Percentiles rank a stretch among this genome's conserved stretches.
These are phyloP conservation scores for Pseudorhiza aurosa DNA, from an alignment of 30 jellyfish, hydroid and myxozoan genomes.

Conservation along the genomic window DNA sequence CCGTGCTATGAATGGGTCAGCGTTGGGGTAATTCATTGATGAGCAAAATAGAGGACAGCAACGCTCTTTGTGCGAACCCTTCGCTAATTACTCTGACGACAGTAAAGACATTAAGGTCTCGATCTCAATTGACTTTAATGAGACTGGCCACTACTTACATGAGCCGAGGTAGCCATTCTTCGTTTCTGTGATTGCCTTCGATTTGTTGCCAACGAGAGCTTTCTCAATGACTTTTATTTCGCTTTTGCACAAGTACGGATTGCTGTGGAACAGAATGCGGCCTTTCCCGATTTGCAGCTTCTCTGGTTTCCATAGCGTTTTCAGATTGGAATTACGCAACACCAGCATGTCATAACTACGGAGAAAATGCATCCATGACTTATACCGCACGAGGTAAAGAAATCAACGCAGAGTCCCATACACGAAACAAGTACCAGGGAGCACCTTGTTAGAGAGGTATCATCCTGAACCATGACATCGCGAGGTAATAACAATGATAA, in stretches of 20 bases:
- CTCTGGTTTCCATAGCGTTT: constrained; percentile 72
- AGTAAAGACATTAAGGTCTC: background rate
- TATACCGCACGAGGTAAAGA: no score
- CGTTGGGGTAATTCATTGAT: no score
- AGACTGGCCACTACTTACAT: constrained; percentile 14
- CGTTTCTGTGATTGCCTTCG: constrained; percentile 14
- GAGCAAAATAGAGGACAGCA: no score
- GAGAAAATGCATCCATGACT: no score
- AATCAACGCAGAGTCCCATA: no score
- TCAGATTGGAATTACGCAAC: constrained; percentile 75
- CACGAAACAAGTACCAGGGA: no score
- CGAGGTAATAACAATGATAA: no score
- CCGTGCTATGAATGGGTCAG: no score
- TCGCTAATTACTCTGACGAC: background rate
- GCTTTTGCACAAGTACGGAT: constrained; percentile 82
- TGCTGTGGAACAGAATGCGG: constrained; percentile 73
- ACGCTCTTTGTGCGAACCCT: no score
- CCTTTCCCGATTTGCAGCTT: constrained; percentile 65
- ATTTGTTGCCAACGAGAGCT: constrained; percentile 19
- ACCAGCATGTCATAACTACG: constrained; percentile 80
- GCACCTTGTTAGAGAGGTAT: no score
- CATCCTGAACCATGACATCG: no score
- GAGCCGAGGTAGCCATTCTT: constrained; percentile 54
- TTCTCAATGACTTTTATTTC: constrained; percentile 58
- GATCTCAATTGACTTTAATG: background rate